Conservation (phyloP, 2,888 invertebrate species). For the Limnephilus lunatus region DNA sequence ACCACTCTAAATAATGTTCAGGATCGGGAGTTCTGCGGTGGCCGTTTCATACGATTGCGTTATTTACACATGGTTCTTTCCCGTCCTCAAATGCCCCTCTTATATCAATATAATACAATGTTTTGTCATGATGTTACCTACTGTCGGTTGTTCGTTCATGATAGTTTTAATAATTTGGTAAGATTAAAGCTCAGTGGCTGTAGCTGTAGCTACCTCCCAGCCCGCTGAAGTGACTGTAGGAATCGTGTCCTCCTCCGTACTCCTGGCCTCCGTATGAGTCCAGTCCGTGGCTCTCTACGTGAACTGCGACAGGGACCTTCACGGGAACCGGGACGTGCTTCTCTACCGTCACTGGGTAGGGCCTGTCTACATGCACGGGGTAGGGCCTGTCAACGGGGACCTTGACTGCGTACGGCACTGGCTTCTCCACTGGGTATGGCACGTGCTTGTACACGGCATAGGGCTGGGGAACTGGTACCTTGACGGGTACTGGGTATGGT, state of each 20-base stretch:
- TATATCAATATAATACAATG: slow-evolving; percentile 44
- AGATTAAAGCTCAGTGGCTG: slow-evolving; percentile 50
- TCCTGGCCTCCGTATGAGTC: slow-evolving; percentile 15
- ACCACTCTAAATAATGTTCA: neutral
- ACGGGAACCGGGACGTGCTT: slow-evolving; percentile 77
- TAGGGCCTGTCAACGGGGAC: slow-evolving; percentile 82
- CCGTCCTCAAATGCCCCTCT: slow-evolving; percentile 47
- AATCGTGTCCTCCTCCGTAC: slow-evolving; percentile 42
- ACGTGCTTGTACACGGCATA: slow-evolving; percentile 83
- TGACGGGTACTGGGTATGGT: slow-evolving; percentile 77
- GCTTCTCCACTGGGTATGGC: slow-evolving; percentile 79
- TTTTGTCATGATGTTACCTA: slow-evolving; percentile 37
- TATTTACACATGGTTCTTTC: slow-evolving; percentile 17
- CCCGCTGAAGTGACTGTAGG: slow-evolving; percentile 61
- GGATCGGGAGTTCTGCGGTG: neutral
- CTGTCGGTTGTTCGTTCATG: slow-evolving; percentile 37
- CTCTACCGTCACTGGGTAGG: slow-evolving; percentile 75
- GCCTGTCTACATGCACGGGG: slow-evolving; percentile 78
- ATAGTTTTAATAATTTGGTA: slow-evolving; percentile 53
- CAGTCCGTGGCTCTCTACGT: slow-evolving; percentile 68
- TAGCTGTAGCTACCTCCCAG: slow-evolving; percentile 60
- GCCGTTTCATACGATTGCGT: neutral
- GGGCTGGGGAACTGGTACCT: slow-evolving; percentile 78
- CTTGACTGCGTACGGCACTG: slow-evolving; percentile 81
- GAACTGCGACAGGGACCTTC: slow-evolving; percentile 77